Conservation (phyloP, 2,113 vertebrate genomes). For the Actinemys pallida region DNA sequence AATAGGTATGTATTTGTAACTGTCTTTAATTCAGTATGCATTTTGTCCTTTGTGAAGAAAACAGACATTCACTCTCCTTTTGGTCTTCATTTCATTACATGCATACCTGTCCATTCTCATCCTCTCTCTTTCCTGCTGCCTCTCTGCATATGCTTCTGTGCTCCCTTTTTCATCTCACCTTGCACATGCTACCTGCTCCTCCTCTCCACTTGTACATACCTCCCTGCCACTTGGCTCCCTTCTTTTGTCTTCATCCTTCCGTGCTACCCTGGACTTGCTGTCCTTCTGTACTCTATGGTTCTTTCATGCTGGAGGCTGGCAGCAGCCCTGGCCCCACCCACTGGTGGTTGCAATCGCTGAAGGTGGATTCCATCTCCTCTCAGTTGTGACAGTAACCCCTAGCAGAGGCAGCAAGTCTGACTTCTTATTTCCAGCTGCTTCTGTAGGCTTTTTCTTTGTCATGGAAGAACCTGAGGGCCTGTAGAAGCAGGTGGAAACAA, state of each 20-base stretch:
- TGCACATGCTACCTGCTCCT: not conserved
- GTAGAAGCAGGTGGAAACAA: not conserved
- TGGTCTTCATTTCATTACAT: not conserved
- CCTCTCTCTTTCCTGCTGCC: not conserved
- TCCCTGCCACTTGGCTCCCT: not conserved
- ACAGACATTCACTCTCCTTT: not conserved
- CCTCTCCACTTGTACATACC: rapidly evolving
- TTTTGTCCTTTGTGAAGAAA: not conserved
- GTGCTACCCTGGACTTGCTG: not conserved
- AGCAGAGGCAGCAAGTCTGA: not conserved
- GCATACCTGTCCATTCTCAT: not conserved
- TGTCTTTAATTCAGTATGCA: not conserved
- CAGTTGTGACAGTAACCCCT: not conserved
- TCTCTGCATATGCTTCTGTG: not conserved
- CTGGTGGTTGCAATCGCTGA: not conserved
- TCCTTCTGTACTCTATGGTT: not conserved
- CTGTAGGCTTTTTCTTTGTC: not conserved
- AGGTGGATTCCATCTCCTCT: not conserved
- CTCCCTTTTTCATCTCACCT: not conserved
- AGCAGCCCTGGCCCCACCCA: not conserved
- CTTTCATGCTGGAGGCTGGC: not conserved
- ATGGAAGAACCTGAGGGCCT: not conserved
- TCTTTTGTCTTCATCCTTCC: not conserved
- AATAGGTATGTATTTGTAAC: not conserved
- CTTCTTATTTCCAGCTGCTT: not conserved